phyloP scores from a whole-genome alignment of 2,888 invertebrate genomes.

The Lasioglossum marginatum region DNA sequence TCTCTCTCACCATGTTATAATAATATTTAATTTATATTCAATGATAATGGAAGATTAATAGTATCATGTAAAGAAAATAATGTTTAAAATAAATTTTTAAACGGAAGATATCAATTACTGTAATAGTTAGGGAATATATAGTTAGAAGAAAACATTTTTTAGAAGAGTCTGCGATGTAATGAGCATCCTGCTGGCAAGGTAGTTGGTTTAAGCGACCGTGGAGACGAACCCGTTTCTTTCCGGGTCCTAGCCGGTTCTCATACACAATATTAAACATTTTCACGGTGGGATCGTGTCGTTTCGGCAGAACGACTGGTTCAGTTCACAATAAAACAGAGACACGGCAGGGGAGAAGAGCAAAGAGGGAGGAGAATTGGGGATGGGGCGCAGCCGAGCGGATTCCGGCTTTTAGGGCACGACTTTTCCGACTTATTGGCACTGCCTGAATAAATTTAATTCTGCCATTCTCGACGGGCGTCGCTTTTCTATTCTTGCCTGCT shows the following conservation, averaged over 20 bases:
- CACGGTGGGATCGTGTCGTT: constrained; percentile 43
- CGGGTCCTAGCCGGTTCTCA: neutral
- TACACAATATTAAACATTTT: constrained; percentile 36
- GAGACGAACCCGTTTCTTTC: neutral
- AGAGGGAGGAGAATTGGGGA: constrained; percentile 44
- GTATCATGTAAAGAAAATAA: neutral
- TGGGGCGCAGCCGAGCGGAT: constrained; percentile 67
- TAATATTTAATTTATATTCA: neutral
- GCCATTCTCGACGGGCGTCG: constrained; percentile 74
- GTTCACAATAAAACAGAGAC: constrained; percentile 71
- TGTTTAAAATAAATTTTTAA: neutral
- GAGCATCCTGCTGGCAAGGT: neutral
- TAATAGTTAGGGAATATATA: neutral
- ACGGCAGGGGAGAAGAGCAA: constrained; percentile 39
- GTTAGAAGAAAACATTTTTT: neutral
- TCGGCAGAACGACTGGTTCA: constrained; percentile 47
- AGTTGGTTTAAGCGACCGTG: neutral
- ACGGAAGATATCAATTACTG: neutral
- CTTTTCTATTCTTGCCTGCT: constrained; percentile 67
- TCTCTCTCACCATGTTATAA: neutral
- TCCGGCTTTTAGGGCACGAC: constrained; percentile 80
- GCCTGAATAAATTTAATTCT: constrained; percentile 83
- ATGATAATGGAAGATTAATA: neutral
- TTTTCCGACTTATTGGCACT: constrained; percentile 82
- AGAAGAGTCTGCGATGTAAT: neutral